Base-by-base conservation (phyloP, 2,113 vertebrate genomes). In the Myrmecophaga tridactyla region DNA sequence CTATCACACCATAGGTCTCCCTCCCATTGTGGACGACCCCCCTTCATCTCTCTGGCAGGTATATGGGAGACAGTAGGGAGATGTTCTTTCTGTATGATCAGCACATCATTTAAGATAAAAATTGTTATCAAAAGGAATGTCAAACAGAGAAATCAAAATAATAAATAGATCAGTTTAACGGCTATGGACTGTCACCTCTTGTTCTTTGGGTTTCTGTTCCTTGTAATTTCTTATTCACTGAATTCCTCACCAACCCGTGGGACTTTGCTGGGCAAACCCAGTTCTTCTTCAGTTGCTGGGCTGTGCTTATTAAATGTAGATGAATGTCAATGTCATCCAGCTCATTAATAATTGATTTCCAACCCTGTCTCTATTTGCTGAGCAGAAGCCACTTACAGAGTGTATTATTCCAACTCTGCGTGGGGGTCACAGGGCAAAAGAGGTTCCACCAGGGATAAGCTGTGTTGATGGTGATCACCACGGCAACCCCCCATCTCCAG, bases 281-380 rank as follows among this genome's bases (percentile, higher is more conserved):
- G 29, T 34, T 86, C 88, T 89, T 25, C 41, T 88, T 92, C 8
- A 53, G 96, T 96, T 97, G 96, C 94, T 20, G 75, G 95, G 97
- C 91, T 96, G 78, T 78, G 95, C 96, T 97, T 96, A 96, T 96
- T 96, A 97, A 97, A 97, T 91, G 95, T 80, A 86, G 96, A 96
- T 96, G 96, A 97, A 97, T 97, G 97, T 97, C 97, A 97, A 97
- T 97, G 97, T 97, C 96, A 95, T 81, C 95, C 90, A 96, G 94
- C 97, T 97, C 97, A 97, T 97, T 97, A 97, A 97, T 97, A 97
- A 97, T 97, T 97, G 97, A 97, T 97, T 97, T 97, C 96, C 90
- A 97, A 89, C 96, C 97, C 90, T 93, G 96, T 96, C 96, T 97
- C 97, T 98, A 97, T 98, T 97, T 98, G 97, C 96, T 95, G 96